Base-by-base conservation (phyloP, 2,888 invertebrate species). In the Neoaliturus tenellus region DNA sequence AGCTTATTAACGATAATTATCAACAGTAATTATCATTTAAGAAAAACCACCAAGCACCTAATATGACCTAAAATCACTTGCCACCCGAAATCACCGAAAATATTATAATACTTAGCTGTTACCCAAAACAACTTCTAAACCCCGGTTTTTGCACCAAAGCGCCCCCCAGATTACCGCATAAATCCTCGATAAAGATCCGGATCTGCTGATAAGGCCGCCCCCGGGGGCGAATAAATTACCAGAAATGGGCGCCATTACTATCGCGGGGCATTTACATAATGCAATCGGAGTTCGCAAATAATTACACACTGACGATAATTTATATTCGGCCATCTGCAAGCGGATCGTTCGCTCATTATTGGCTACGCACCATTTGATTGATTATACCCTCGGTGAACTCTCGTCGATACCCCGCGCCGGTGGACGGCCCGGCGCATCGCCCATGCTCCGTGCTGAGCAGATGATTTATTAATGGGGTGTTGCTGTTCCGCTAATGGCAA, bases 271-370 rank as follows among this genome's bases (percentile, higher is more conserved):
- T 75, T 75, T 75, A 44, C 73, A 75, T 75, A 75, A 75, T 75
- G 44, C 73, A 75, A 75, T 75, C 44, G 4, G 73, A 28, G 44
- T 75, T 48, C 4, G 73, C 73, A 75, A 71, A 75, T 75, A 75
- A 75, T 75, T 75, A 44, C 41, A 71, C 41, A 71, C 71, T 20
- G n/a, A 39, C 31, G 69, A 17, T 20, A 39, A 39, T 71, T 71
- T 71, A 71, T 71, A 71, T 71, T 39, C 71, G 71, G 71, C 71
- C 71, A 41, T 71, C 41, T 39, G 62, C 62, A 62, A 62, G 62
- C 31, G 62, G 28, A 62, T 28, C 62, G 62, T 14, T 14, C 12
- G 25, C 23, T 20, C 23, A 20, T 55, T 55, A 55, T 55, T 55
- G 55, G 55, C 55, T 12, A 67, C 67, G 67, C 35, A 39, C 69